These are phyloP conservation scores for Drosophila atripex DNA, from an alignment of 2,888 invertebrate species.

Conservation along the genomic window DNA sequence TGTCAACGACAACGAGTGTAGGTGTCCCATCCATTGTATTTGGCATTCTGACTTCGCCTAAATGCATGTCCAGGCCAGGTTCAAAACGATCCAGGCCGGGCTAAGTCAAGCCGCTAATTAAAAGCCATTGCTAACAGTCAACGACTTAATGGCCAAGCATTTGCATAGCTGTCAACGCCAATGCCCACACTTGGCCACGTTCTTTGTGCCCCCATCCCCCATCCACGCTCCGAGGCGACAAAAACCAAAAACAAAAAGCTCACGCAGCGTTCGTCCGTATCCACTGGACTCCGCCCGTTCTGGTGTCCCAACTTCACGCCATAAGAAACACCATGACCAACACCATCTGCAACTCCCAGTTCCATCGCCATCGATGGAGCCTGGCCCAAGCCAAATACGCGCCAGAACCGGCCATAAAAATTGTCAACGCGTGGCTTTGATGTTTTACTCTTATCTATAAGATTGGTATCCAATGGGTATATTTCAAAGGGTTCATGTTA, in stretches of 20 bases:
- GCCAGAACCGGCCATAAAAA: constrained; percentile 69
- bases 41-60: constrained; percentile 50
- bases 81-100: constrained; percentile 20
- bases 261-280: constrained; percentile 21
- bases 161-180: constrained; percentile 76
- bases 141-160: constrained; percentile 76
- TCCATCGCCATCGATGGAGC: constrained; percentile 5
- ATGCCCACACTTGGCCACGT: constrained; percentile 74
- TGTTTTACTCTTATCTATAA: constrained; percentile 36
- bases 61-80: constrained; percentile 7
- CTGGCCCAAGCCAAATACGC: constrained; percentile 66
- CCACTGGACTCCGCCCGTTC: constrained; percentile 14
- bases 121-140: constrained; percentile 78
- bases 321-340: constrained; percentile 19
- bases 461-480: not conserved
- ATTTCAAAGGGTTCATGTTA: not conserved
- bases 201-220: constrained; percentile 14
- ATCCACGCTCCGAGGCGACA: constrained; percentile 26
- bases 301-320: constrained; percentile 6
- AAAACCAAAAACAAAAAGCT: constrained; percentile 50
- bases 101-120: constrained; percentile 63
- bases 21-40: constrained; percentile 60
- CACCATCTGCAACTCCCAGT: constrained; percentile 24
- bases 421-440: constrained; percentile 63
- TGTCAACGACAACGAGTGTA: constrained; percentile 61